Percentiles rank a stretch among this genome's conserved stretches.
phyloP scores from a whole-genome alignment of 2,888 invertebrate species.

The Arctia plantaginis region DNA sequence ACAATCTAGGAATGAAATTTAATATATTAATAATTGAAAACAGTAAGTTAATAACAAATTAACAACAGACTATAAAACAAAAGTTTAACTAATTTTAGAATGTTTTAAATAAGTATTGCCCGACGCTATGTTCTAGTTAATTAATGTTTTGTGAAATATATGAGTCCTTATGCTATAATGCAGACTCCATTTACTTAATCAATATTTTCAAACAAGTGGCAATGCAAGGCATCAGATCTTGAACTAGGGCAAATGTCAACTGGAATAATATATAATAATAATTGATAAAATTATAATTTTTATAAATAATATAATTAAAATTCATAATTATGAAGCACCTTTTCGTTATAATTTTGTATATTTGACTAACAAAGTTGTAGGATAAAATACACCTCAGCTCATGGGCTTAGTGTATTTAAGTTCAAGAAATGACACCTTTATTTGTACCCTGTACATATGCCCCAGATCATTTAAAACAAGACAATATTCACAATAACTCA shows the following conservation, averaged over 20 bases:
- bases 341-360: constrained; percentile 1
- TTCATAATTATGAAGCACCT: constrained; percentile 15
- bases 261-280: too few species aligned
- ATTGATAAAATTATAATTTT: too few species aligned
- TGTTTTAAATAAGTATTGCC: constrained; percentile 23
- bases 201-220: constrained; percentile 19
- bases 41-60: constrained; percentile 41
- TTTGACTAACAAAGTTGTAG: constrained; percentile 8
- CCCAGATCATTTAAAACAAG: constrained; percentile 26
- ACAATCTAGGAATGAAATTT: constrained; percentile 20
- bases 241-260: background rate
- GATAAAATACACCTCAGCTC: background rate
- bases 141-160: constrained; percentile 2
- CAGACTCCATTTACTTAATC: constrained; percentile 38
- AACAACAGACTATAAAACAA: constrained; percentile 46
- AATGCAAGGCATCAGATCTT: constrained; percentile 23
- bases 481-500: constrained; percentile 25
- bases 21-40: constrained; percentile 36
- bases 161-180: constrained; percentile 41
- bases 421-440: constrained; percentile 23
- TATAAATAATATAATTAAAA: too few species aligned
- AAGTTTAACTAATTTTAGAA: constrained; percentile 27
- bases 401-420: background rate
- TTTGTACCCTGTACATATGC: constrained; percentile 22
- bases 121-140: constrained; percentile 17